Percentiles rank a stretch among this genome's conserved stretches.
These are phyloP conservation scores for Acromyrmex echinatior DNA, from an alignment of 1,140 invertebrate genomes.

Conservation along the genomic window DNA sequence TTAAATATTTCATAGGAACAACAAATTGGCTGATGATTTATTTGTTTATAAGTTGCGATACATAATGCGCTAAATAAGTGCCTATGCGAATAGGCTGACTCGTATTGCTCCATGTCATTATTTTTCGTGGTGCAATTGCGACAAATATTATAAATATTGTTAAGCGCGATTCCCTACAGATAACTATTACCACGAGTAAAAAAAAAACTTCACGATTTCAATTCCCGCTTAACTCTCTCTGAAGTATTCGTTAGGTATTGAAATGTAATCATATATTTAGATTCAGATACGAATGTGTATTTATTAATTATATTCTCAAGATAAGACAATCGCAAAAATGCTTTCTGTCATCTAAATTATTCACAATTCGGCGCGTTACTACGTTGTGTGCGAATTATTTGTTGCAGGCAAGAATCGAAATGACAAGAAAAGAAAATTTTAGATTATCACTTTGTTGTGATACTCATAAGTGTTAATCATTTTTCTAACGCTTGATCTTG, in stretches of 20 bases:
- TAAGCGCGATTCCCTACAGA: background rate
- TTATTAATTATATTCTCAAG: background rate
- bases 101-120: background rate
- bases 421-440: background rate
- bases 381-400: background rate
- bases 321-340: background rate
- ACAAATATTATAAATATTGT: background rate
- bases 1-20: constrained; percentile 7
- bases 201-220: background rate
- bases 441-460: background rate
- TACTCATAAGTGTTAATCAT: background rate
- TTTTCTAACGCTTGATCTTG: background rate
- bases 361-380: background rate
- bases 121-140: background rate
- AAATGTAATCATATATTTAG: background rate
- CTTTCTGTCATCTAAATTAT: background rate
- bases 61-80: background rate
- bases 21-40: background rate
- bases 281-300: too few species aligned
- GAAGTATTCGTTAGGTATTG: background rate
- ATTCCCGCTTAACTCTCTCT: background rate
- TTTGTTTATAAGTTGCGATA: constrained; percentile 4
- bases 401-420: background rate
- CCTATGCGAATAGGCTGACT: background rate
- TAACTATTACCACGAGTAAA: background rate